Percentiles rank a stretch among this genome's conserved stretches.
Conservation (phyloP, 2,797 vertebrate species). For the Nyctibius grandis region DNA sequence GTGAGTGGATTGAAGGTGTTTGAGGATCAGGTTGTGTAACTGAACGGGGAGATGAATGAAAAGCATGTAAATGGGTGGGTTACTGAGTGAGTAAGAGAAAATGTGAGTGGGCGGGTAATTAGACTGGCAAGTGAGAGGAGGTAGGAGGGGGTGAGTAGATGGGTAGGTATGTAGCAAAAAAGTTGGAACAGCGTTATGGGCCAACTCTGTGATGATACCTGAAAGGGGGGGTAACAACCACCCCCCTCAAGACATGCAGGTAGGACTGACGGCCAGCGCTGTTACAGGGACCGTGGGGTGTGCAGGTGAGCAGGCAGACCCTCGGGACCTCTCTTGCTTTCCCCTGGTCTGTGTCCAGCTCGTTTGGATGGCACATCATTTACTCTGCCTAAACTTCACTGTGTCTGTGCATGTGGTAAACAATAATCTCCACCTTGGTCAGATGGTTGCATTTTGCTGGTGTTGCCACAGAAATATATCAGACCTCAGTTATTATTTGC, state of each 20-base stretch:
- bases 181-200: not conserved
- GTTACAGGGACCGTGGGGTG: not conserved
- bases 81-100: slow-evolving; percentile 32
- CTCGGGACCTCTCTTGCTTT: not conserved
- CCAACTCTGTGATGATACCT: not conserved
- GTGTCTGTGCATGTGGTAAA: rapidly evolving
- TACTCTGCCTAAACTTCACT: not conserved
- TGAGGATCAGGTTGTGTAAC: not conserved
- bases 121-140: slow-evolving; percentile 48
- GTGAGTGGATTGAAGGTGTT: not conserved
- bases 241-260: not conserved
- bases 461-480: not conserved
- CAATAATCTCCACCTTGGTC: not conserved
- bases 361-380: rapidly evolving
- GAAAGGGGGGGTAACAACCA: not conserved
- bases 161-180: not conserved
- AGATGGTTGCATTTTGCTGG: not conserved
- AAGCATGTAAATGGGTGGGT: not conserved
- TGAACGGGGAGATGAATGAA: not conserved
- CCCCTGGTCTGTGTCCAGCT: not conserved
- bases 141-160: slow-evolving; percentile 33
- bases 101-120: slow-evolving; percentile 41
- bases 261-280: not conserved
- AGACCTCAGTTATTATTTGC: not conserved
- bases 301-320: not conserved